phyloP scores from a whole-genome alignment of 2,113 vertebrate species.

The Balaenoptera acutorostrata region DNA sequence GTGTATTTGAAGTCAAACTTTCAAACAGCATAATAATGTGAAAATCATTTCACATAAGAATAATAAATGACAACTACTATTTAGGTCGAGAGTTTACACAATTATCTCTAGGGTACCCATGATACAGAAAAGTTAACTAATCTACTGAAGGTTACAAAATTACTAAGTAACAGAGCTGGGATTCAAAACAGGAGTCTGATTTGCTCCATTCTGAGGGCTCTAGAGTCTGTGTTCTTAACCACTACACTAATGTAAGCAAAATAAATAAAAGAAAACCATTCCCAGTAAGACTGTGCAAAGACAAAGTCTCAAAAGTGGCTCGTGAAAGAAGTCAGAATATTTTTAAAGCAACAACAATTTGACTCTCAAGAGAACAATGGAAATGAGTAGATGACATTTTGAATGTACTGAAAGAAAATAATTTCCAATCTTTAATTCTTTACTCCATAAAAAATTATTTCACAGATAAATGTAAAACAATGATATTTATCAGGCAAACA shows the following conservation, averaged over 20 bases:
- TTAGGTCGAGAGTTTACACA: not conserved
- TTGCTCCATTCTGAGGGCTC: not conserved
- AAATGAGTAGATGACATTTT: not conserved
- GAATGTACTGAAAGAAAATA: not conserved
- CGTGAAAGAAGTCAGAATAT: not conserved
- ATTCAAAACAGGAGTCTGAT: not conserved
- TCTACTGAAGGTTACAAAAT: not conserved
- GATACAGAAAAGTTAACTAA: not conserved
- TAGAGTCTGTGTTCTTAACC: not conserved
- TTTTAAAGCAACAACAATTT: not conserved
- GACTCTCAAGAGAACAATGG: not conserved
- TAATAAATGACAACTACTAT: not conserved
- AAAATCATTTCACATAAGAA: not conserved
- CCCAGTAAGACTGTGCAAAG: not conserved
- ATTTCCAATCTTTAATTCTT: not conserved
- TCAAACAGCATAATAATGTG: not conserved
- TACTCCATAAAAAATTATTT: not conserved
- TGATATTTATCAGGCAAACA: not conserved
- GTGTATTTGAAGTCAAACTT: not conserved
- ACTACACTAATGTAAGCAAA: not conserved
- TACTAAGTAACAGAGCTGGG: not conserved
- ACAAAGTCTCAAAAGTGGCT: not conserved
- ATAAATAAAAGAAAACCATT: not conserved
- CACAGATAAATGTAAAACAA: not conserved
- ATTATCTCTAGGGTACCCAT: not conserved